Evolutionary conservation across 2,113 vertebrate genomes (phyloP).

Genomic region (Semnornis frantzii): DNA sequence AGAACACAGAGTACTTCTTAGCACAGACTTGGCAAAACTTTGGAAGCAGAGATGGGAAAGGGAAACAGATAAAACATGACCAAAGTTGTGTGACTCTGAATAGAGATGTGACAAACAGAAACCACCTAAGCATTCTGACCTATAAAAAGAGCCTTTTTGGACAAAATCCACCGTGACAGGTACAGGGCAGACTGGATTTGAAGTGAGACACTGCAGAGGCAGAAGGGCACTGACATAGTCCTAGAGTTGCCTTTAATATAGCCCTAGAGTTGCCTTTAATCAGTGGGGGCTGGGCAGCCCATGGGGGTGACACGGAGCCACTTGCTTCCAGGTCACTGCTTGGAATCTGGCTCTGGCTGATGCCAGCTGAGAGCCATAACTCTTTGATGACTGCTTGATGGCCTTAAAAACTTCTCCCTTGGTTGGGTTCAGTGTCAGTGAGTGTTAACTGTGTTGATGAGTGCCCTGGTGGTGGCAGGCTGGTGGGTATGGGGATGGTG

Average conservation of each 20-base stretch:
- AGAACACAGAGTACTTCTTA: background rate
- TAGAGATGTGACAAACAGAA: constrained; percentile 1
- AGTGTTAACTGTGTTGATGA: background rate
- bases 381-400: constrained; percentile 18
- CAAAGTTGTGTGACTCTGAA: constrained; percentile 15
- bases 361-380: background rate
- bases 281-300: constrained; percentile 26
- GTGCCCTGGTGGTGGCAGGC: background rate
- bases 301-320: background rate
- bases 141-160: background rate
- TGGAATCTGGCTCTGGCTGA: background rate
- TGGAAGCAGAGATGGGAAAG: constrained; percentile 40
- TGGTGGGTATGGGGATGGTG: background rate
- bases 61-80: constrained; percentile 1
- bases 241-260: background rate
- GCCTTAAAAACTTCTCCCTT: background rate
- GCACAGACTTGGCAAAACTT: constrained; percentile 20
- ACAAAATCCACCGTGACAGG: background rate
- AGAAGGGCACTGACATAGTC: background rate
- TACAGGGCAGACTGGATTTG: background rate
- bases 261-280: constrained; percentile 31
- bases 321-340: constrained; percentile 70
- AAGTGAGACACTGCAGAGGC: background rate
- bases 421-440: background rate
- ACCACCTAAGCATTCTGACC: constrained; percentile 9